Percentiles rank a stretch among this genome's conserved stretches.
These are phyloP conservation scores for Eulemur coronatus DNA, from an alignment of 2,797 vertebrate species.

Conservation along the genomic window DNA sequence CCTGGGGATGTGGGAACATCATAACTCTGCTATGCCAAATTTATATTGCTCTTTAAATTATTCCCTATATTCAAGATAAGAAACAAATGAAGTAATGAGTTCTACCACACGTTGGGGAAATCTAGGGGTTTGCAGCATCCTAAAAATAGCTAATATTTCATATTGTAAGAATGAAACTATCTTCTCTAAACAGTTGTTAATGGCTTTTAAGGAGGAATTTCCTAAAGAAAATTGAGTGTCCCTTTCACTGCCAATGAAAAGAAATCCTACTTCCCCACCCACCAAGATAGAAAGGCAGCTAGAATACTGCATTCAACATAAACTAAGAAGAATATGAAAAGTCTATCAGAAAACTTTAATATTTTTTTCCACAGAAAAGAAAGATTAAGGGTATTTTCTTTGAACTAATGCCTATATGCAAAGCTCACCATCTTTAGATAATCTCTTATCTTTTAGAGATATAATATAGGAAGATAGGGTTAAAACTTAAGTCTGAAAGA, in stretches of 20 bases:
- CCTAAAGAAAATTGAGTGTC: neutral
- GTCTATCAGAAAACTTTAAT: neutral
- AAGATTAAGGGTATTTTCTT: conserved; percentile 16
- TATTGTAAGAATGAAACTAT: neutral
- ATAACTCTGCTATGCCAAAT: neutral
- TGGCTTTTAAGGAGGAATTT: neutral
- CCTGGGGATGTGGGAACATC: neutral
- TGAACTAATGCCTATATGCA: neutral
- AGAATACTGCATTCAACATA: neutral
- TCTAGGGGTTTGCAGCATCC: neutral
- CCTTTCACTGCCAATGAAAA: neutral
- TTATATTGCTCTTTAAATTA: conserved; percentile 5
- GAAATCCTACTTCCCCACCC: neutral
- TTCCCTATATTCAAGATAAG: neutral
- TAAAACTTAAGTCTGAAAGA: neutral
- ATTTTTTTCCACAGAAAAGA: conserved; percentile 28
- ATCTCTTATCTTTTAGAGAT: neutral
- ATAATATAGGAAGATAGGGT: neutral
- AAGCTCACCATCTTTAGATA: neutral
- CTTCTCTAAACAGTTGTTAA: neutral
- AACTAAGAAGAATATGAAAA: neutral
- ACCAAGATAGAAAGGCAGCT: neutral
- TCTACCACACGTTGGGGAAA: neutral
- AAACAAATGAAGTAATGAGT: neutral
- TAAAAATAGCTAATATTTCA: neutral